phyloP scores from a whole-genome alignment of 1,140 invertebrate genomes.

The Drosophila pachea region DNA sequence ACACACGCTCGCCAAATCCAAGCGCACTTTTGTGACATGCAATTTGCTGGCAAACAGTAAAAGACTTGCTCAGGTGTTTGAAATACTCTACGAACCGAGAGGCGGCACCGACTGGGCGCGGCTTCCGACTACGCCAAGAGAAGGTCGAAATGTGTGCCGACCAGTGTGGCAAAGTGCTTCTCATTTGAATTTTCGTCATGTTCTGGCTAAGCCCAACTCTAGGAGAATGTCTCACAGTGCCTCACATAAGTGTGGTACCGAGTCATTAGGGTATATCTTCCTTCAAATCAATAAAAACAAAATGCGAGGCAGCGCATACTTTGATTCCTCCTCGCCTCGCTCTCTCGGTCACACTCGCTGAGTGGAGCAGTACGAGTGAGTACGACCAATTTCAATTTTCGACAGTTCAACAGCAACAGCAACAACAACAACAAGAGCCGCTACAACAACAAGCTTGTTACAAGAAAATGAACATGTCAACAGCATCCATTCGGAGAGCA shows the following conservation, averaged over 20 bases:
- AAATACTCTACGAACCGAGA: conserved; percentile 14
- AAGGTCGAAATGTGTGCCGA: neutral
- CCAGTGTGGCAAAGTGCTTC: neutral
- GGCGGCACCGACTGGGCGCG: neutral
- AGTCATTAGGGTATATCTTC: conserved; percentile 10
- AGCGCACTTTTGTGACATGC: conserved; percentile 31
- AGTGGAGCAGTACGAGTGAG: conserved; percentile 26
- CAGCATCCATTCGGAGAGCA: conserved; percentile 50
- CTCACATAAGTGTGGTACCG: too few relatives aligned
- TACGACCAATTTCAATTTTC: conserved; percentile 50
- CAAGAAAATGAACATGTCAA: conserved; percentile 77
- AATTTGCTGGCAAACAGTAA: conserved; percentile 47
- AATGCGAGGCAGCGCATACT: conserved; percentile 25
- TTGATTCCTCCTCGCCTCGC: conserved; percentile 13
- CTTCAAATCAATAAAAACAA: conserved; percentile 42
- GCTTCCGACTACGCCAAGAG: neutral
- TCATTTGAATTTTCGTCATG: neutral
- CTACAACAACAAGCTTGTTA: conserved; percentile 41
- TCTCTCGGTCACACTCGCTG: neutral
- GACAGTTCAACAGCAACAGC: conserved; percentile 43
- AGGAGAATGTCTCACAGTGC: too few relatives aligned
- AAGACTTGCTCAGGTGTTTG: conserved; percentile 30
- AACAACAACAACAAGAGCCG: conserved; percentile 15
- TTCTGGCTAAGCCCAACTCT: neutral
- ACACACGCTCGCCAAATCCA: neutral